phyloP scores from a whole-genome alignment of 1,140 invertebrate species.

The Euwallacea similis region DNA sequence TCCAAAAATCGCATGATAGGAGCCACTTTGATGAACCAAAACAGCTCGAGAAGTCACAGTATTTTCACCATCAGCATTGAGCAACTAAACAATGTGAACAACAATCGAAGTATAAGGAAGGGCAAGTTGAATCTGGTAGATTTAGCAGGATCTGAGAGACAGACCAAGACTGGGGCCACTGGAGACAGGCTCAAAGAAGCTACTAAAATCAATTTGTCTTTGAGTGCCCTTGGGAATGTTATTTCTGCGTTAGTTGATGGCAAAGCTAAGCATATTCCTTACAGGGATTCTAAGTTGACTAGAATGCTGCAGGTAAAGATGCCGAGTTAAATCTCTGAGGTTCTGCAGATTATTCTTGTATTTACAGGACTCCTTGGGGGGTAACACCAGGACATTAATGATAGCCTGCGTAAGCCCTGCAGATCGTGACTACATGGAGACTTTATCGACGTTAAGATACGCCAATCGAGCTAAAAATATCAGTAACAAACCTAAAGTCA shows the following conservation, averaged over 20 bases:
- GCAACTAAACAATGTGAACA: constrained; percentile 63
- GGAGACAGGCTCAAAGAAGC: constrained; percentile 90
- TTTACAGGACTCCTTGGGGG: constrained; percentile 82
- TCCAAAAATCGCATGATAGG: constrained; percentile 80
- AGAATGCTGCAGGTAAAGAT: constrained; percentile 73
- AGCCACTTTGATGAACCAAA: constrained; percentile 92
- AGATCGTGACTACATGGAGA: constrained; percentile 88
- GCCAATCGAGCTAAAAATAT: constrained; percentile 93
- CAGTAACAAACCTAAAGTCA: constrained; percentile 88
- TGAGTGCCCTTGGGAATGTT: constrained; percentile 92
- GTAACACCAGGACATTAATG: constrained; percentile 94
- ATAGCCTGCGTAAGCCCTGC: constrained; percentile 90
- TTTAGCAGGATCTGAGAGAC: constrained; percentile 85
- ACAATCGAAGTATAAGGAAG: constrained; percentile 59
- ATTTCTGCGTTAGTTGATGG: constrained; percentile 91
- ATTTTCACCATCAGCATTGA: constrained; percentile 90
- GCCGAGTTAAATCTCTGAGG: background rate
- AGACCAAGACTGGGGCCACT: constrained; percentile 81
- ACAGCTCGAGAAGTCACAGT: constrained; percentile 86
- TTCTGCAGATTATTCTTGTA: background rate
- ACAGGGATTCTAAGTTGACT: constrained; percentile 92
- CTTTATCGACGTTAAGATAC: constrained; percentile 83
- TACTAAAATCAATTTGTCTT: constrained; percentile 92
- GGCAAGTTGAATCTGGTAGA: constrained; percentile 87
- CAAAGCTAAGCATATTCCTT: constrained; percentile 89